Evolutionary conservation across 2,113 vertebrate species (phyloP).

Genomic region (Orcinus orca): DNA sequence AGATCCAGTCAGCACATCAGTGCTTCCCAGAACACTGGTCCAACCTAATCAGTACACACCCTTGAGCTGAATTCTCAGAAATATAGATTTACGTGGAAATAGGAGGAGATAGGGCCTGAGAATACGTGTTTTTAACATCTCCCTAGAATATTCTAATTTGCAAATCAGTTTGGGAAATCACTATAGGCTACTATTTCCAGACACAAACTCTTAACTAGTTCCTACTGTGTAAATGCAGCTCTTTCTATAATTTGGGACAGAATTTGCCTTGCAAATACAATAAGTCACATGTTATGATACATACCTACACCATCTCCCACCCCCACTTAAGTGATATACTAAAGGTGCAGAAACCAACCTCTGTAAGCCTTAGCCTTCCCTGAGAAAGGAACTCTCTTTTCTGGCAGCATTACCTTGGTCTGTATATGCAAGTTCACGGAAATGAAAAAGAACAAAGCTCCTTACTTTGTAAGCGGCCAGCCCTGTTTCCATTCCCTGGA

Average conservation of each 20-base stretch:
- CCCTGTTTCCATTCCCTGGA: background rate
- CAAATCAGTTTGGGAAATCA: constrained; percentile 29
- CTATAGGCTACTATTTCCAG: constrained; percentile 20
- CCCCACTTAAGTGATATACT: background rate
- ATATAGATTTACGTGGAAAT: background rate
- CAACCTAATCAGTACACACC: background rate
- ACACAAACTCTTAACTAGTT: background rate
- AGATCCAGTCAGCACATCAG: background rate
- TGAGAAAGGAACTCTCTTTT: background rate
- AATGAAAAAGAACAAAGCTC: background rate
- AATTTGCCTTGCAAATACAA: constrained; percentile 6
- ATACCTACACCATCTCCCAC: background rate
- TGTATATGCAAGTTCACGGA: background rate
- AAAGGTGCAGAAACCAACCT: background rate
- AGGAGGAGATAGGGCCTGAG: background rate
- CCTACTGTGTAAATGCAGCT: background rate
- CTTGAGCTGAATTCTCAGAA: background rate
- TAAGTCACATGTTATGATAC: background rate
- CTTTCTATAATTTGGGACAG: constrained; percentile 9
- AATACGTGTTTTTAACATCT: background rate
- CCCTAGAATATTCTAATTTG: constrained; percentile 31
- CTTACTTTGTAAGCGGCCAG: background rate
- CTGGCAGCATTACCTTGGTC: background rate
- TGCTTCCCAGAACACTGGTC: background rate
- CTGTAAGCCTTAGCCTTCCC: background rate